Percentiles rank a stretch among this genome's conserved stretches.
Evolutionary conservation across 2,113 vertebrate genomes (phyloP).

Genomic region (Semnornis frantzii): DNA sequence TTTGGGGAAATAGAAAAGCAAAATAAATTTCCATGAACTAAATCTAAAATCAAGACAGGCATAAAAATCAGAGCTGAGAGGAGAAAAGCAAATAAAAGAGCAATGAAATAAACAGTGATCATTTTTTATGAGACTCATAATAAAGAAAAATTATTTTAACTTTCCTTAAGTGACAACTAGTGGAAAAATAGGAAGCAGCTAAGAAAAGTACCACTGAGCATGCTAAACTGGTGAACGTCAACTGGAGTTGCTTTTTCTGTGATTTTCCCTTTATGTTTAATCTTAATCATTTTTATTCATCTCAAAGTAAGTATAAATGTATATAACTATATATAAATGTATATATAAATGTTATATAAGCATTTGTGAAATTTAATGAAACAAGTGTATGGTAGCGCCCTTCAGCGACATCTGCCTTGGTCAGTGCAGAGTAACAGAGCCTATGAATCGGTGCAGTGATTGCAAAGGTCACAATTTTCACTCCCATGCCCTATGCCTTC

Average conservation of each 20-base stretch:
- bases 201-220: background rate
- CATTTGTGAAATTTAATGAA: background rate
- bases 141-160: slow-evolving; percentile 31
- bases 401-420: background rate
- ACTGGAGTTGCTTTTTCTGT: background rate
- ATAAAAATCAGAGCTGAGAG: background rate
- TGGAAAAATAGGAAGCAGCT: slow-evolving; percentile 15
- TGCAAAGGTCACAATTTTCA: background rate
- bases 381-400: background rate
- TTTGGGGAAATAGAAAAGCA: slow-evolving; percentile 10
- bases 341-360: background rate
- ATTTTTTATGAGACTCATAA: slow-evolving; percentile 17
- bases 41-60: slow-evolving; percentile 13
- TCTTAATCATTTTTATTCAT: background rate
- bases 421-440: background rate
- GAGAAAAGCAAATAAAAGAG: slow-evolving; percentile 31
- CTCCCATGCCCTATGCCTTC: background rate
- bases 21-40: slow-evolving; percentile 33
- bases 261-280: slow-evolving; percentile 14
- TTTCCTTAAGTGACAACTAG: slow-evolving; percentile 30
- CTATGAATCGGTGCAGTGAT: background rate
- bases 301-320: background rate
- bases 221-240: background rate
- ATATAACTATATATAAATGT: background rate
- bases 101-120: slow-evolving; percentile 17